phyloP scores from a whole-genome alignment of 2,113 vertebrate genomes.

The Notechis scutatus region DNA sequence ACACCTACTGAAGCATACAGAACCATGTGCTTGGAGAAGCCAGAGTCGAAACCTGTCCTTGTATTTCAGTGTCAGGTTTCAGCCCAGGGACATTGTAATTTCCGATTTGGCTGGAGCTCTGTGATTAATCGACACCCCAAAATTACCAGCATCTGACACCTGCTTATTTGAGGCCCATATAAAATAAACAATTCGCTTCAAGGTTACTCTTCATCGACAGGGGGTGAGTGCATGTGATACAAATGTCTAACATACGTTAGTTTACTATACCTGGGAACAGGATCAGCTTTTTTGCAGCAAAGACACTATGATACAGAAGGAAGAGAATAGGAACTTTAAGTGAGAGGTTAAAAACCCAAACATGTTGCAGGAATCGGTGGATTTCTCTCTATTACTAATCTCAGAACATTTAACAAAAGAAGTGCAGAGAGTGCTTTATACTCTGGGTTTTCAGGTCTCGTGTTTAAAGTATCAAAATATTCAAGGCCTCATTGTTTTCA shows the following conservation, averaged over 20 bases:
- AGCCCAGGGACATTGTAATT: not conserved
- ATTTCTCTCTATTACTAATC: not conserved
- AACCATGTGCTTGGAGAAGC: not conserved
- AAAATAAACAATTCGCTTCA: conserved; percentile 13
- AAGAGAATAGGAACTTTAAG: not conserved
- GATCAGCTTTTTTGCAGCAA: not conserved
- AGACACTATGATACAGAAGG: not conserved
- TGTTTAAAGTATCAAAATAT: not conserved
- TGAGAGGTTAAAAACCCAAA: not conserved
- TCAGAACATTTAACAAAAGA: not conserved
- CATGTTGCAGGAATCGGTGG: not conserved
- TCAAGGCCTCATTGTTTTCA: not conserved
- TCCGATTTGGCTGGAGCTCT: not conserved
- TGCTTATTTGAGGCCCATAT: not conserved
- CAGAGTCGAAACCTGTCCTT: not conserved
- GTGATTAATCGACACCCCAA: not conserved
- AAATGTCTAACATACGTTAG: not conserved
- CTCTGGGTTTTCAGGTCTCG: not conserved
- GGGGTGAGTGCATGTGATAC: accelerated
- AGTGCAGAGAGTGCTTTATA: not conserved
- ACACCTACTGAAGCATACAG: not conserved
- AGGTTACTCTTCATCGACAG: not conserved
- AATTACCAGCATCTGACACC: conserved; percentile 15
- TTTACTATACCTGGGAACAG: not conserved
- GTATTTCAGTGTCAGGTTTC: not conserved